phyloP scores from a whole-genome alignment of 2,113 vertebrate genomes.

The Orthochromis indermauri region DNA sequence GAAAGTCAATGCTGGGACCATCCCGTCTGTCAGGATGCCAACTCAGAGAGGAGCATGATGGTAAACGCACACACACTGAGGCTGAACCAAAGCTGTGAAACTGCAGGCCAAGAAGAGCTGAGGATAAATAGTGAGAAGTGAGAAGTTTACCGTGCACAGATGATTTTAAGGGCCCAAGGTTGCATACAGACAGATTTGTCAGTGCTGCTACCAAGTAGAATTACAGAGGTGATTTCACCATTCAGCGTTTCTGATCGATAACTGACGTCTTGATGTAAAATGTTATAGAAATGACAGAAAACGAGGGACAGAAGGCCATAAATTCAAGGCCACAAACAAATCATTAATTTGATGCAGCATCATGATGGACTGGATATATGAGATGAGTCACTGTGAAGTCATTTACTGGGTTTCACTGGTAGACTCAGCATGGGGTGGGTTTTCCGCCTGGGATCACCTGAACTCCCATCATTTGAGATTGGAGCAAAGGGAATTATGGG shows the following conservation, averaged over 20 bases:
- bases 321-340: background rate
- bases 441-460: background rate
- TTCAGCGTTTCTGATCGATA: rapidly evolving
- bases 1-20: slow-evolving; percentile 74
- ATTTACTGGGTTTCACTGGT: background rate
- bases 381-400: background rate
- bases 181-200: background rate
- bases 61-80: slow-evolving; percentile 1
- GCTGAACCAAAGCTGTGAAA: background rate
- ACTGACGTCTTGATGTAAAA: background rate
- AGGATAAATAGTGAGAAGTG: background rate
- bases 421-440: background rate
- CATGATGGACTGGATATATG: background rate
- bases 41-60: slow-evolving; percentile 67
- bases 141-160: background rate
- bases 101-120: background rate
- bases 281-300: background rate
- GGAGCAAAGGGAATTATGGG: background rate
- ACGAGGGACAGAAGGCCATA: background rate
- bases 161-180: background rate
- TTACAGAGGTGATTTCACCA: background rate
- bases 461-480: background rate
- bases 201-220: background rate
- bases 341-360: background rate
- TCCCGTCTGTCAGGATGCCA: slow-evolving; percentile 71